A percentile compares a stretch with the other conserved stretches of the same genome.
Conservation (phyloP, 2,113 vertebrate genomes). For the Syngnathus scovelli region DNA sequence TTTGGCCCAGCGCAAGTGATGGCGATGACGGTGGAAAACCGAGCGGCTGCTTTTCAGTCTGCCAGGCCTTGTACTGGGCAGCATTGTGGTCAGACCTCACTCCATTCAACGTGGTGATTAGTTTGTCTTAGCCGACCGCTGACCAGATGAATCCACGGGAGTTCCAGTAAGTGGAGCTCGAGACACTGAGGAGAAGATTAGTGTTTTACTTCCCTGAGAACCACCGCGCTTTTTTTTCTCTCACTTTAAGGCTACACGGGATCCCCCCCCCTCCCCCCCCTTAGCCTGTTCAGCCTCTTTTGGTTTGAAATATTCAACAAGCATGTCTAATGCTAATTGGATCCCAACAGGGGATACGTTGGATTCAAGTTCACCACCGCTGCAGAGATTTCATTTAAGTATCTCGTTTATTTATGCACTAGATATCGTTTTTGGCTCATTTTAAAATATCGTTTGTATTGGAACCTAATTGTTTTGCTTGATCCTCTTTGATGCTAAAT, state of each 20-base stretch:
- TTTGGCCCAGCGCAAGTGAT: constrained; percentile 14
- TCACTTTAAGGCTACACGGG: constrained; percentile 2
- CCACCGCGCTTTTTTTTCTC: constrained; percentile 28
- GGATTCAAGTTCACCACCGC: background rate
- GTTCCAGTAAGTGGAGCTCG: constrained; percentile 64
- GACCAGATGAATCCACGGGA: constrained; percentile 55
- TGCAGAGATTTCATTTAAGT: background rate
- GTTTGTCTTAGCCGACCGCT: constrained; percentile 63
- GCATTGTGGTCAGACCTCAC: constrained; percentile 51
- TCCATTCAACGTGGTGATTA: constrained; percentile 58
- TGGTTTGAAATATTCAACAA: constrained; percentile 1
- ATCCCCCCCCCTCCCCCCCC: background rate
- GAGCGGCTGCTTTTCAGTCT: constrained; percentile 43
- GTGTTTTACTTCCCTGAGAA: constrained; percentile 44
- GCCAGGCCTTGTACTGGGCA: constrained; percentile 49
- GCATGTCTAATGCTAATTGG: background rate
- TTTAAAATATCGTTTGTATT: background rate
- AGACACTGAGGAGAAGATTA: constrained; percentile 48
- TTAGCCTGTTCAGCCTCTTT: background rate
- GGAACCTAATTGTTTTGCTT: background rate
- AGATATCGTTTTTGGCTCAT: background rate
- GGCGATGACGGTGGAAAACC: constrained; percentile 59
- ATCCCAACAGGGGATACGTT: background rate
- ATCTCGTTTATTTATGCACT: background rate
- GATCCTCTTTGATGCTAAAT: background rate